phyloP scores from a whole-genome alignment of 1,140 invertebrate genomes.

The Trinorchestia longiramus region DNA sequence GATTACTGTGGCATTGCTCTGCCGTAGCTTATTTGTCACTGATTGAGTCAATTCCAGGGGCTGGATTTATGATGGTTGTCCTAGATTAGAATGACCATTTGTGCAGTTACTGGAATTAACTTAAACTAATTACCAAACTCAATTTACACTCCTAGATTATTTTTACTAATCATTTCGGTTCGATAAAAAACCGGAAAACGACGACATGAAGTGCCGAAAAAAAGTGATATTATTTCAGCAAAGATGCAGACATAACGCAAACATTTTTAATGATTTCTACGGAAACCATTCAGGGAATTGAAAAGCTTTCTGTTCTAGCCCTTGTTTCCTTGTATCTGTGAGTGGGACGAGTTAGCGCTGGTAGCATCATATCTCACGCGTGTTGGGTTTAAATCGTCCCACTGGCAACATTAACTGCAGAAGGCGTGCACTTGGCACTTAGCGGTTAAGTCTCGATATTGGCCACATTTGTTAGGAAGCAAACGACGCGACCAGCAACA shows the following conservation, averaged over 20 bases:
- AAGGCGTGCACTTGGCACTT: constrained; percentile 8
- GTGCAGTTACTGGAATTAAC: no score
- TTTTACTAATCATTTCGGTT: neutral
- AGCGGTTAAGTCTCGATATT: constrained; percentile 44
- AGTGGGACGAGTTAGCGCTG: neutral
- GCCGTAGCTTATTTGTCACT: neutral
- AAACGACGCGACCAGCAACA: constrained; percentile 34
- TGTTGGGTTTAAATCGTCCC: neutral
- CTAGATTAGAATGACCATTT: no score
- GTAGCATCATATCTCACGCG: neutral
- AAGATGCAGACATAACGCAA: neutral
- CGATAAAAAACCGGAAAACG: neutral
- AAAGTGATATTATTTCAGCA: neutral
- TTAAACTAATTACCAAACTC: neutral
- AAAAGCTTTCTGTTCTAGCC: neutral
- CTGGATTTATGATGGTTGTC: neutral
- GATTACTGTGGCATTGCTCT: neutral
- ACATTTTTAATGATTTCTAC: neutral
- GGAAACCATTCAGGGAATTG: neutral
- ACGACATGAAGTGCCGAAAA: neutral
- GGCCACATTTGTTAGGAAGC: neutral
- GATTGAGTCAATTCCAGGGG: neutral
- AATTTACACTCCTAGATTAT: neutral
- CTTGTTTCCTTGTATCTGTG: neutral
- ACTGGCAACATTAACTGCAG: constrained; percentile 10